Conservation (phyloP, 2,797 vertebrate species). For the Lateolabrax maculatus region DNA sequence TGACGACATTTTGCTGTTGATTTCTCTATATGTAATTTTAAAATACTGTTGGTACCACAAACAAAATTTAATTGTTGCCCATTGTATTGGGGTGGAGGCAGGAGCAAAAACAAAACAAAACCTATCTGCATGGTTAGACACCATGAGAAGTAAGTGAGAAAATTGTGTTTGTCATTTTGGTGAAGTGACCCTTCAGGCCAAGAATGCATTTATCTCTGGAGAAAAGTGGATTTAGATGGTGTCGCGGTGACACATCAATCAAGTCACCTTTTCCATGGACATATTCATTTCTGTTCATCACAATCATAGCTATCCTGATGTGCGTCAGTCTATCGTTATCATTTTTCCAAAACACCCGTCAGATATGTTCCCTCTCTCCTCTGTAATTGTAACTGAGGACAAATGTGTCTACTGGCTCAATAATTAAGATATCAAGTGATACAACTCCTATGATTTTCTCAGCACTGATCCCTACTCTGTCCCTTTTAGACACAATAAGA, state of each 20-base stretch:
- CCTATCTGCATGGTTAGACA: not conserved
- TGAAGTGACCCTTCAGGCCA: not conserved
- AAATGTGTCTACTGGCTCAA: slow-evolving; percentile 42
- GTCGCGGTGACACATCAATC: not conserved
- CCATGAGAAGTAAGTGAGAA: not conserved
- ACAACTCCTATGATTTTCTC: slow-evolving; percentile 49
- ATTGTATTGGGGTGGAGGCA: not conserved
- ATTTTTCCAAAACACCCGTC: slow-evolving; percentile 18
- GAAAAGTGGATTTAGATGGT: not conserved
- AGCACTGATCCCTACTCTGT: slow-evolving; percentile 39
- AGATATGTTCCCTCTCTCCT: slow-evolving; percentile 15
- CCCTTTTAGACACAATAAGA: slow-evolving; percentile 51
- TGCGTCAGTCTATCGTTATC: slow-evolving; percentile 15
- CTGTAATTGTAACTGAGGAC: slow-evolving; percentile 43
- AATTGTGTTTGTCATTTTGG: not conserved
- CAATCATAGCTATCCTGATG: not conserved
- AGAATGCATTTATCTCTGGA: not conserved
- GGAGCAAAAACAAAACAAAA: not conserved
- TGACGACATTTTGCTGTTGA: not conserved
- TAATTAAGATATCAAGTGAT: slow-evolving; percentile 63
- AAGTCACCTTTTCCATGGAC: not conserved
- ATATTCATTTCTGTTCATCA: not conserved
- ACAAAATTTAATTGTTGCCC: not conserved
- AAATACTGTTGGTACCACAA: not conserved
- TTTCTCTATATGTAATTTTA: not conserved